phyloP scores from a whole-genome alignment of 2,888 invertebrate species.

The Ormyrus nitidulus region DNA sequence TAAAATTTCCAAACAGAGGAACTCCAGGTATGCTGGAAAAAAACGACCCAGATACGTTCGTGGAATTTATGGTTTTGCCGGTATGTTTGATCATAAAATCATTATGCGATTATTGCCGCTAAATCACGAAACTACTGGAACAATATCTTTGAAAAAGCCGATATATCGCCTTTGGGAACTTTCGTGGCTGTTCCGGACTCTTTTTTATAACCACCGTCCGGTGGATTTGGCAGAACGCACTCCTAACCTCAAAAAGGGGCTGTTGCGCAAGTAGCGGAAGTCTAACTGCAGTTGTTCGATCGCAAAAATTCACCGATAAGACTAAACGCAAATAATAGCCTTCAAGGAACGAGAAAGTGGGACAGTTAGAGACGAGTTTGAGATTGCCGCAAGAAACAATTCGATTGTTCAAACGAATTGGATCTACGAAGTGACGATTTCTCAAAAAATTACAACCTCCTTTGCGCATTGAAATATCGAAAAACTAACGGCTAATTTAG shows the following conservation, averaged over 20 bases:
- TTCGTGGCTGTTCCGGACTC: too few species aligned
- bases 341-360: slow-evolving; percentile 30
- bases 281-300: slow-evolving; percentile 19
- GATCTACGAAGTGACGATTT: neutral
- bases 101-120: slow-evolving; percentile 5
- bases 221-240: neutral
- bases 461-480: too few species aligned
- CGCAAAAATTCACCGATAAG: slow-evolving; percentile 26
- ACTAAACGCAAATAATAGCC: slow-evolving; percentile 27
- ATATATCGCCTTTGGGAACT: too few species aligned
- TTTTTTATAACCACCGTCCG: too few species aligned
- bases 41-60: neutral
- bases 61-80: slow-evolving; percentile 8
- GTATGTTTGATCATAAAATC: neutral
- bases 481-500: too few species aligned
- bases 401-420: neutral
- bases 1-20: too few species aligned
- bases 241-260: slow-evolving; percentile 37
- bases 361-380: slow-evolving; percentile 11
- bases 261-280: slow-evolving; percentile 14
- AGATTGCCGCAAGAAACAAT: slow-evolving; percentile 1
- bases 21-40: neutral
- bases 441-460: too few species aligned
- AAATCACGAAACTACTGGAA: neutral
- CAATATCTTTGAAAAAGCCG: neutral